Evolutionary conservation across 2,113 vertebrate genomes (phyloP), one percentile per base, ranked within the genome.

Genomic region (Callipepla squamata): DNA sequence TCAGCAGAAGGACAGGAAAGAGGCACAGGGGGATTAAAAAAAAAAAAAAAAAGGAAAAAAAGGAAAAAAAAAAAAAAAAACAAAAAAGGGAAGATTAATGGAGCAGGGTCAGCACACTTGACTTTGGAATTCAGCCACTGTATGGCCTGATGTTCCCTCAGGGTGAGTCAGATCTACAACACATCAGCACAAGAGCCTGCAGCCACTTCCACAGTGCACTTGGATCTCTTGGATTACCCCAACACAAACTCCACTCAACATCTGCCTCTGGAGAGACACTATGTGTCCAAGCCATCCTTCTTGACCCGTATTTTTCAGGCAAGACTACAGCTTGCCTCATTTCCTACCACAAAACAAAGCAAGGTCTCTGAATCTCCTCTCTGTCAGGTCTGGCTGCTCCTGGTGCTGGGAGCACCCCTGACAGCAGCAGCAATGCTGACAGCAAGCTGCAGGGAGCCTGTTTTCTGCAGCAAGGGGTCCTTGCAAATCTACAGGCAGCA

Each of bases 221-320:
- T 8, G 19, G 19, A 34, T 66, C 25, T 51, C n/a, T 68, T 30
- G 47, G 42, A 53, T 89, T 70, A 85, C 47, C 50, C 44, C 23
- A 11, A 45, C 8, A 44, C 7, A 63, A 69, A 38, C 32, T 32
- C 13, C 22, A 26, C 4, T 47, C 47, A 23, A 55, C 12, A 1
- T 7, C 44, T 5, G 34, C 25, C 38, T 61, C 25, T 6, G 38
- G n/a, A 61, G 10, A 77, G 12, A 44, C 0, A 1, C 0, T 0
- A 10, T 15, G 15, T 6, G 0, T 28, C 11, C 0, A 0, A 72
- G 44, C 25, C 67, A 59, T 17, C n/a, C 28, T 80, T 48, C 25
- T 9, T 28, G 30, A 53, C 22, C 38, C 38, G 18, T 25, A 22
- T 20, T 51, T 93, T 80, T 7, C 38, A 66, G 21, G 6, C 18